Base-by-base conservation (phyloP, 2,797 vertebrate genomes). In the Myotis daubentonii region DNA sequence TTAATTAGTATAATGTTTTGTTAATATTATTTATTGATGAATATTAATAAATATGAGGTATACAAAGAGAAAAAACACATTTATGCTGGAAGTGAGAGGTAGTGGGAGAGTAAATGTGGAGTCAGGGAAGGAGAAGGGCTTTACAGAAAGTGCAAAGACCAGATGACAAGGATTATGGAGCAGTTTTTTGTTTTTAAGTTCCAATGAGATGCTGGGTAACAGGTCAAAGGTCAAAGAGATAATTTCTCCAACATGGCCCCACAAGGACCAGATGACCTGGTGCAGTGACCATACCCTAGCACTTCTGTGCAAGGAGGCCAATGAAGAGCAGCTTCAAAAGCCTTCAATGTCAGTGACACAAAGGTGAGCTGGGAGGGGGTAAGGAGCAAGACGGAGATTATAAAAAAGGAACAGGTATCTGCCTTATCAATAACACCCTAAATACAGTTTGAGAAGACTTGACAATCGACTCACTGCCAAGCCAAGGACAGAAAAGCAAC, bases 141-240 rank as follows among this genome's bases (percentile, higher is more conserved):
- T 62, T 60, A 79, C n/a, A 80, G 33, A 47, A 71, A 87, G 23
- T 53, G 8, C 53, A 57, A 80, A 82, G 9, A 76, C 72, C 7
- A 71, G 44, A 72, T 2, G 23, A 68, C n/a, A 87, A 17, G 44
- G 62, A 66, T 76, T 17, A 62, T 2, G 47, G 57, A 62, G 33
- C 16, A 47, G 38, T 1, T 51, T 79, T 70, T 88, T 65, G 13
- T 75, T 80, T 53, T 51, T 49, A 65, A 71, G 33, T 19, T 91
- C 79, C 28, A 44, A 7, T 22, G 57, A 83, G 71, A 91, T 51
- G 53, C 49, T 89, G 15, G 15, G 23, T 79, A 10, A 38, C 23
- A 82, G 28, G 20, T 86, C 33, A 83, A 87, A 93, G 28, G 44
- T 88, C 74, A 93, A 62, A 95, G 66, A 84, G 49, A 88, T 2